Percentiles rank a stretch among this genome's conserved stretches.
phyloP scores from a whole-genome alignment of 2,113 vertebrate species.

The Tragelaphus imberbis region DNA sequence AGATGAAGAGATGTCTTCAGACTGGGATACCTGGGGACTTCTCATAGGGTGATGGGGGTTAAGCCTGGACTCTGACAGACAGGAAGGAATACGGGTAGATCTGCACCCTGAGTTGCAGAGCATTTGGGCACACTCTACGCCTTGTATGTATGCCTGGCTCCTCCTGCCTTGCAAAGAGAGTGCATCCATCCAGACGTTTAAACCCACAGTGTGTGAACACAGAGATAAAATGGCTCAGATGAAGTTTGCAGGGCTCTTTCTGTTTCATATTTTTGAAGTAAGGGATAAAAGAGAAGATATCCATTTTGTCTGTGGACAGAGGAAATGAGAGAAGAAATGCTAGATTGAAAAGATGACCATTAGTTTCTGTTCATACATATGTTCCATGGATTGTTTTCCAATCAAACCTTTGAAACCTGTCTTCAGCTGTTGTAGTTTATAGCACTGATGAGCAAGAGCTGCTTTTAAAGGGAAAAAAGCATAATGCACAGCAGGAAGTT shows the following conservation, averaged over 20 bases:
- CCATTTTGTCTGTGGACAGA: not conserved
- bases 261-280: not conserved
- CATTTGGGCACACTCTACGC: not conserved
- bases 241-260: not conserved
- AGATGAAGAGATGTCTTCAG: not conserved
- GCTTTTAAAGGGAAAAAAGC: not conserved
- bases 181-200: not conserved
- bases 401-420: not conserved
- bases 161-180: not conserved
- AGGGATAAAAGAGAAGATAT: not conserved
- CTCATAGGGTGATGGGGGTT: not conserved
- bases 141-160: not conserved
- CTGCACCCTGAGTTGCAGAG: not conserved
- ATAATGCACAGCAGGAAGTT: slow-evolving; percentile 16
- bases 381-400: not conserved
- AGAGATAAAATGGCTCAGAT: not conserved
- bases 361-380: not conserved
- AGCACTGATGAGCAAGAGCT: slow-evolving; percentile 2
- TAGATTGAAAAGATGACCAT: not conserved
- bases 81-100: not conserved
- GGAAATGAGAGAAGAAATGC: not conserved
- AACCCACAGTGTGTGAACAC: not conserved
- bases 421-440: not conserved
- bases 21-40: rapidly evolving
- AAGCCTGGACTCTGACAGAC: not conserved